phyloP scores from a whole-genome alignment of 2,113 vertebrate species.

The Corythoichthys haematopterus region DNA sequence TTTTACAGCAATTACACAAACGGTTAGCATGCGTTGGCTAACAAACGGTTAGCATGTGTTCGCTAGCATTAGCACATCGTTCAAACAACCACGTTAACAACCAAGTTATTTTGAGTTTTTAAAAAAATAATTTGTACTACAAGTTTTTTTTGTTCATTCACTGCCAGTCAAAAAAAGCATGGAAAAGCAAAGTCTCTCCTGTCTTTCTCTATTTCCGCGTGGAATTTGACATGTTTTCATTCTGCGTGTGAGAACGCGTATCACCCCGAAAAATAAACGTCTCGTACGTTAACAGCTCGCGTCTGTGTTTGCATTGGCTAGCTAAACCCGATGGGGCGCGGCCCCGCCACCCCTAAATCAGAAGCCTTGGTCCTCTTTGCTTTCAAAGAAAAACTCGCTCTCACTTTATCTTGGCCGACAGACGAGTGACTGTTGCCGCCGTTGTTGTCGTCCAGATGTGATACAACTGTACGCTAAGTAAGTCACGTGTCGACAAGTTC shows the following conservation, averaged over 20 bases:
- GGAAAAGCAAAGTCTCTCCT: not conserved
- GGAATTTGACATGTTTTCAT: not conserved
- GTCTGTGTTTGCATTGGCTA: constrained; percentile 17
- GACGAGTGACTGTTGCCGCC: constrained; percentile 19
- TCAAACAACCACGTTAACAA: too few relatives aligned
- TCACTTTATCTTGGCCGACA: constrained; percentile 33
- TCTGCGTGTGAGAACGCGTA: not conserved
- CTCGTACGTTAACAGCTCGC: not conserved
- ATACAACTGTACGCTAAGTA: constrained; percentile 1
- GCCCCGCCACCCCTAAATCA: constrained; percentile 24
- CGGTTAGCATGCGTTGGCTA: too few relatives aligned
- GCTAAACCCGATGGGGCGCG: not conserved
- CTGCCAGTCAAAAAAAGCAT: not conserved
- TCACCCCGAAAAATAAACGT: not conserved
- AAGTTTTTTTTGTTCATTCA: not conserved
- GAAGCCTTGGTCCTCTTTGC: constrained; percentile 31
- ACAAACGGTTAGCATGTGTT: too few relatives aligned
- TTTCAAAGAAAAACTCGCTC: constrained; percentile 35
- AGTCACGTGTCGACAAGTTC: not conserved
- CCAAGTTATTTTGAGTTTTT: too few relatives aligned
- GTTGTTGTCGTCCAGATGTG: constrained; percentile 52
- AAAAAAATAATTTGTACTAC: too few relatives aligned
- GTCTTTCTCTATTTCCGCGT: not conserved
- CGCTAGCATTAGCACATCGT: too few relatives aligned
- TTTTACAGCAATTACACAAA: too few relatives aligned